phyloP scores from a whole-genome alignment of 2,113 vertebrate species.

The Cavia aperea region DNA sequence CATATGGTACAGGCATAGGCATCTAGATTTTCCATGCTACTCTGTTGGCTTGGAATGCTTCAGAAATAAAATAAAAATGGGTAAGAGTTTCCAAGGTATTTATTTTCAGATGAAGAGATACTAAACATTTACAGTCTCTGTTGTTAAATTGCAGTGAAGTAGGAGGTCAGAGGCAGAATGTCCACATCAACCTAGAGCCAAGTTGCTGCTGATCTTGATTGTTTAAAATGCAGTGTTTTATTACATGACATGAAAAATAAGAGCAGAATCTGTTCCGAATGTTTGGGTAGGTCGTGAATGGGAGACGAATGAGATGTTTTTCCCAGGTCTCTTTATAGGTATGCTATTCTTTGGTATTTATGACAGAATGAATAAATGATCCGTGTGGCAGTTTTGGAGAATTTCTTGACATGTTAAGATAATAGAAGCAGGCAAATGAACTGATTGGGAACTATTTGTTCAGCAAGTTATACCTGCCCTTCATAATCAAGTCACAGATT shows the following conservation, averaged over 20 bases:
- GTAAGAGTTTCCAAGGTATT: slow-evolving; percentile 6
- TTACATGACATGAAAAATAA: background rate
- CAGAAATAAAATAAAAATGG: slow-evolving; percentile 13
- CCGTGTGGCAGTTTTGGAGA: background rate
- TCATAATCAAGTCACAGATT: background rate
- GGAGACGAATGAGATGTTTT: background rate
- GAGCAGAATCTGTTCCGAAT: background rate
- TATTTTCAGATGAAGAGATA: slow-evolving; percentile 19
- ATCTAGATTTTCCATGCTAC: background rate
- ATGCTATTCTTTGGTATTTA: background rate
- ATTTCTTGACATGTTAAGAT: background rate
- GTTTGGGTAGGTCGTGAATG: background rate
- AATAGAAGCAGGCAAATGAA: background rate
- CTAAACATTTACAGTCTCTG: background rate
- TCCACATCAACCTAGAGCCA: background rate
- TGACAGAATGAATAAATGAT: slow-evolving; percentile 28
- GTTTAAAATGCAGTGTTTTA: slow-evolving; percentile 10
- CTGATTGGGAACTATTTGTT: slow-evolving; percentile 1
- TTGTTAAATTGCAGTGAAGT: background rate
- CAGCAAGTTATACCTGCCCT: background rate
- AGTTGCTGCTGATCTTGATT: background rate
- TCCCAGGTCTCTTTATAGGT: background rate
- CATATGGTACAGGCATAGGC: background rate
- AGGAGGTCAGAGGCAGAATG: background rate
- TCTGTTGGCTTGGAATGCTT: background rate